phyloP scores from a whole-genome alignment of 1,140 invertebrate genomes.

The Drosophila seguyi region DNA sequence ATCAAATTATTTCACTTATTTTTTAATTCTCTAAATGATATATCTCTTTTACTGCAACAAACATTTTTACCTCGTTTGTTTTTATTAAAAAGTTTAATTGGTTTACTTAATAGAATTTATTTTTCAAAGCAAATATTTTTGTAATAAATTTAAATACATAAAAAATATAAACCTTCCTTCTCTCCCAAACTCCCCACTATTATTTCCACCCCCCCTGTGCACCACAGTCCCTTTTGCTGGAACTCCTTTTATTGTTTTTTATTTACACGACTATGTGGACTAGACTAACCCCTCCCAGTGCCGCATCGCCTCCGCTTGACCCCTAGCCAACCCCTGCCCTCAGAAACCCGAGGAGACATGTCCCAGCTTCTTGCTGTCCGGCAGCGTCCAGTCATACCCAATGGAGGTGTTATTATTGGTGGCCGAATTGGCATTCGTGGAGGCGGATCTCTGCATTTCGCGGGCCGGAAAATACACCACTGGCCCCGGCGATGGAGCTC shows the following conservation, averaged over 20 bases:
- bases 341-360: conserved; percentile 80
- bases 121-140: neutral
- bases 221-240: neutral
- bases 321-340: conserved; percentile 21
- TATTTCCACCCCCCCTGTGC: conserved; percentile 9
- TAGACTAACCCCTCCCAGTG: conserved; percentile 20
- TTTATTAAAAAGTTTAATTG: neutral
- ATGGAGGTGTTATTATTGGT: conserved; percentile 80
- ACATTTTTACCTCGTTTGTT: neutral
- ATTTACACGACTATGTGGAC: conserved; percentile 35
- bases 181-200: neutral
- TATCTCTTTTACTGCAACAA: neutral
- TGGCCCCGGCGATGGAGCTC: conserved; percentile 87
- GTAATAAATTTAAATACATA: neutral
- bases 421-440: conserved; percentile 63
- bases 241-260: conserved; percentile 11
- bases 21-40: neutral
- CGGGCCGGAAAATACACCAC: conserved; percentile 89
- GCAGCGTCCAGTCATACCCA: conserved; percentile 75
- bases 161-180: neutral
- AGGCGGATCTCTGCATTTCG: conserved; percentile 72
- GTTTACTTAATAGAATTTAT: neutral
- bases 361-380: conserved; percentile 67
- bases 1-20: neutral
- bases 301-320: conserved; percentile 3